Evolutionary conservation across 1,140 invertebrate species (phyloP).

Genomic region (Lepidurus packardi): DNA sequence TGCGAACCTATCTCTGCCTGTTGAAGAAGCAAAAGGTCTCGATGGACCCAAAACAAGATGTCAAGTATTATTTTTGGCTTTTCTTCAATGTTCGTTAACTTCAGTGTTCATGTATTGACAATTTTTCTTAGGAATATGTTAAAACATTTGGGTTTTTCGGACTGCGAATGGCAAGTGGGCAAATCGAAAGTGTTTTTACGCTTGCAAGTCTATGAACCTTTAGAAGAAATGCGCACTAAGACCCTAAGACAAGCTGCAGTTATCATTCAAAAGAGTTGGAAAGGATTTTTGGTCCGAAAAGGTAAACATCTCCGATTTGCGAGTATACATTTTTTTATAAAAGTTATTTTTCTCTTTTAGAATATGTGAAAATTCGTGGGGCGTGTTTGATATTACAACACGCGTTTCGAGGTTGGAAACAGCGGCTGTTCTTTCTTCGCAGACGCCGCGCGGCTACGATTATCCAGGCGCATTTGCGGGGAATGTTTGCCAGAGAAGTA

Average conservation of each 20-base stretch:
- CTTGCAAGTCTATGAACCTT: conserved; percentile 73
- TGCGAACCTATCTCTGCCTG: conserved; percentile 70
- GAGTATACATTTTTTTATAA: no score
- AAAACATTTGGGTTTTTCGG: conserved; percentile 54
- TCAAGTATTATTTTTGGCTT: conserved; percentile 43
- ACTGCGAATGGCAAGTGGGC: conserved; percentile 63
- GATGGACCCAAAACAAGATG: conserved; percentile 49
- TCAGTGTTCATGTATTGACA: no score
- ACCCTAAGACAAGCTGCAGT: conserved; percentile 65
- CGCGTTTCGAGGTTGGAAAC: conserved; percentile 78
- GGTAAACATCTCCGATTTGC: conserved; percentile 24
- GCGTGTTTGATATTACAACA: conserved; percentile 77
- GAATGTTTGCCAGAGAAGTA: conserved; percentile 81
- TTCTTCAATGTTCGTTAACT: no score
- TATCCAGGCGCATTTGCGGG: conserved; percentile 81
- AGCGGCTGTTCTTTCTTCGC: conserved; percentile 72
- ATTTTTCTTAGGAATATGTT: conserved; percentile 48
- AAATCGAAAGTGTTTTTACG: conserved; percentile 84
- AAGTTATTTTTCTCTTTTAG: conserved; percentile 47
- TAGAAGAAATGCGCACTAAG: conserved; percentile 70
- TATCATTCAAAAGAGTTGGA: conserved; percentile 72
- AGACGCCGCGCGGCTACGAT: conserved; percentile 77
- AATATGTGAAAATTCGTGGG: conserved; percentile 59
- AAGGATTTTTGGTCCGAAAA: conserved; percentile 42
- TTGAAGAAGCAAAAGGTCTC: conserved; percentile 44